Evolutionary conservation across 1,140 invertebrate genomes (phyloP).

Genomic region (Daktulosphaira vitifoliae): DNA sequence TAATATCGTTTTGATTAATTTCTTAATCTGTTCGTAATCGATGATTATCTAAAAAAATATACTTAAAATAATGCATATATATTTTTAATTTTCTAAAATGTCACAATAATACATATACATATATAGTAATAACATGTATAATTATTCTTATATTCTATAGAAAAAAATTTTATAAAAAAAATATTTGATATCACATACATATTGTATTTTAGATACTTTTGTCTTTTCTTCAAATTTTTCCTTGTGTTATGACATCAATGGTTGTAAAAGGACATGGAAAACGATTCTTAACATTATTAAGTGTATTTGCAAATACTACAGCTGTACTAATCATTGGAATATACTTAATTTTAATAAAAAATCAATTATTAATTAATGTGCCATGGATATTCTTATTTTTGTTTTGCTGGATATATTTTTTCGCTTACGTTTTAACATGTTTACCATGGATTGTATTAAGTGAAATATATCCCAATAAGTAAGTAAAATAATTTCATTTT

Average conservation of each 20-base stretch:
- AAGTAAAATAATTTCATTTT: slow-evolving; percentile 14
- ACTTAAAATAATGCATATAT: no score
- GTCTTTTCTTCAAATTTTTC: neutral
- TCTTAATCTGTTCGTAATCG: no score
- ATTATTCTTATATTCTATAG: no score
- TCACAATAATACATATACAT: no score
- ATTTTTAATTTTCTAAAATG: no score
- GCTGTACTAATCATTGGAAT: neutral
- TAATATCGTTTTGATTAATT: no score
- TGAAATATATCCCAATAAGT: slow-evolving; percentile 37
- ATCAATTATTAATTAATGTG: no score
- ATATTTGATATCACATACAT: neutral
- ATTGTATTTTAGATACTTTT: slow-evolving; percentile 18
- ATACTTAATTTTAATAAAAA: neutral
- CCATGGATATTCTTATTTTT: slow-evolving; percentile 32
- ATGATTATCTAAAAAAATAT: no score
- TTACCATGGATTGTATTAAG: slow-evolving; percentile 37
- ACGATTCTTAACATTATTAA: neutral
- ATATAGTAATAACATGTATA: no score
- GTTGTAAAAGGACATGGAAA: slow-evolving; percentile 19
- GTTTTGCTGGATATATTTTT: slow-evolving; percentile 31
- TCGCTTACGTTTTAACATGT: slow-evolving; percentile 24
- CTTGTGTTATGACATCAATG: neutral
- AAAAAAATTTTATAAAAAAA: neutral
- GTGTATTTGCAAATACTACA: neutral